These are phyloP conservation scores for Plumapathes pennacea DNA, from an alignment of 92 coral and sea anemone species.

Conservation along the genomic window DNA sequence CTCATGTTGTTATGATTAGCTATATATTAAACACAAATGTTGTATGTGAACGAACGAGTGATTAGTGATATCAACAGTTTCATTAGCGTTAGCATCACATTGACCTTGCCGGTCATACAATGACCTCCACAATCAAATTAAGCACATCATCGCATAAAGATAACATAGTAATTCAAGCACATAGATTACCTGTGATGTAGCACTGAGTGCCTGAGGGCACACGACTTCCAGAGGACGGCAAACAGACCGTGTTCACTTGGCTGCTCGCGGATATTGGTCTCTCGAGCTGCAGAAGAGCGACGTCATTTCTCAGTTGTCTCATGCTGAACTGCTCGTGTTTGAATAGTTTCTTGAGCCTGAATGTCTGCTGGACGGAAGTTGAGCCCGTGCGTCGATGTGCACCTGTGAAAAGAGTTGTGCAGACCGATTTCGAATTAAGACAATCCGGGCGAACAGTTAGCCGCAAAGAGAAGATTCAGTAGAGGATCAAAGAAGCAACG, in stretches of 20 bases:
- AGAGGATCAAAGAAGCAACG: too few species aligned
- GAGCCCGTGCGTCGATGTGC: slow-evolving; percentile 46
- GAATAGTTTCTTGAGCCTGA: slow-evolving; percentile 29
- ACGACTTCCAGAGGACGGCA: slow-evolving; percentile 39
- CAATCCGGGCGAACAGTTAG: too few species aligned
- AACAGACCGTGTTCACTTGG: slow-evolving; percentile 59
- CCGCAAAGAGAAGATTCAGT: too few species aligned
- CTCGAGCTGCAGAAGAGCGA: slow-evolving; percentile 44
- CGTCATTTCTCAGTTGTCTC: slow-evolving; percentile 38
- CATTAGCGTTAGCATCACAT: too few species aligned
- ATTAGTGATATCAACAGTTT: too few species aligned
- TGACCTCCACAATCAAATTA: too few species aligned
- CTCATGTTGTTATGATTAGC: too few species aligned
- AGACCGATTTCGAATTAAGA: too few species aligned
- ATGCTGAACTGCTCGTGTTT: slow-evolving; percentile 49
- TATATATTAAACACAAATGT: too few species aligned
- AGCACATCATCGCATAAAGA: not conserved
- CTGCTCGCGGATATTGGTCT: slow-evolving; percentile 11
- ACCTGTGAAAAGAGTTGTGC: slow-evolving; percentile 21
- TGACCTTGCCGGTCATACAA: too few species aligned
- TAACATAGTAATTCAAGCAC: not conserved
- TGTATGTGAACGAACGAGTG: too few species aligned
- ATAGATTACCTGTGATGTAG: slow-evolving; percentile 60
- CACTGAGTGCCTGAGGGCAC: slow-evolving; percentile 25
- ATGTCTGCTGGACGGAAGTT: slow-evolving; percentile 26